phyloP scores from a whole-genome alignment of 2,797 vertebrate genomes.

The Strix occidentalis region DNA sequence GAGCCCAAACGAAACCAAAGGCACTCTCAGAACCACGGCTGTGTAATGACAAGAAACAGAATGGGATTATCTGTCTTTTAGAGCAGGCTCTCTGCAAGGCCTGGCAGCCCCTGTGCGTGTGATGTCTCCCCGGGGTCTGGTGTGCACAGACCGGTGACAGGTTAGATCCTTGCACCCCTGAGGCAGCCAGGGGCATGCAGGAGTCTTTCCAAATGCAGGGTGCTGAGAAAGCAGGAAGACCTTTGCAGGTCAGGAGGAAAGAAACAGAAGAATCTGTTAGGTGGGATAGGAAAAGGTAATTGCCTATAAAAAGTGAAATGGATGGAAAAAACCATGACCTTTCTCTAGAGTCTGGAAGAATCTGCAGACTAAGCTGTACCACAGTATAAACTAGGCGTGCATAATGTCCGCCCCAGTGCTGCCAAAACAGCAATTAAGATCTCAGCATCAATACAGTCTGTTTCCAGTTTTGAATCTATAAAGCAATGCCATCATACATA shows the following conservation, averaged over 20 bases:
- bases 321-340: neutral
- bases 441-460: neutral
- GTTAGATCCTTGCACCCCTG: neutral
- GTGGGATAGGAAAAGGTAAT: neutral
- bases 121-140: neutral
- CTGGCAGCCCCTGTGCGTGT: accelerated
- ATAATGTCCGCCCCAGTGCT: neutral
- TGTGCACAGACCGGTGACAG: neutral
- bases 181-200: neutral
- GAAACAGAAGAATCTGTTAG: neutral
- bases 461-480: neutral
- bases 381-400: neutral
- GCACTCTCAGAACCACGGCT: neutral
- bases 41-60: neutral
- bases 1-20: neutral
- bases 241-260: neutral
- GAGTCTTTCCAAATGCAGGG: neutral
- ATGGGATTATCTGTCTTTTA: neutral
- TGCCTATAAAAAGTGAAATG: neutral
- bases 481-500: neutral
- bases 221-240: neutral
- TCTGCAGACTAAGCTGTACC: neutral
- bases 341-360: neutral
- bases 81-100: neutral
- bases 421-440: conserved; percentile 20